Conservation (phyloP, 2,888 invertebrate genomes). For the Megastigmus dorsalis region DNA sequence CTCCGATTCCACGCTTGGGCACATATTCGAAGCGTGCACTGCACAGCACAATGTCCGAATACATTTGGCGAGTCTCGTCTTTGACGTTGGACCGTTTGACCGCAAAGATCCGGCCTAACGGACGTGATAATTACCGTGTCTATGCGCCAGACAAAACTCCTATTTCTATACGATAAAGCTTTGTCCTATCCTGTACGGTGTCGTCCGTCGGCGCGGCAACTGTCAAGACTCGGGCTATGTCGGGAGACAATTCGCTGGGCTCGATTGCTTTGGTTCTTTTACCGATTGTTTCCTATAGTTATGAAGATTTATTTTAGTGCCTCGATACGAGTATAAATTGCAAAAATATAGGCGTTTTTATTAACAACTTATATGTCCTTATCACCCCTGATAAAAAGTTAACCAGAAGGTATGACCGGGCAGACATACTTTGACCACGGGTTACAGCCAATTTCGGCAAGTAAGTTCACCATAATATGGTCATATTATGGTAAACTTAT, state of each 20-base stretch:
- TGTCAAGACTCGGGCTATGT: neutral
- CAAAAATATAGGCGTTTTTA: no score
- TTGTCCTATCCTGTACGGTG: neutral
- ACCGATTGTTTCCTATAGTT: no score
- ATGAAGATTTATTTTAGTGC: no score
- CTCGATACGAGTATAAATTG: no score
- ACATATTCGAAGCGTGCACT: conserved; percentile 19
- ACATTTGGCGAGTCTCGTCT: conserved; percentile 40
- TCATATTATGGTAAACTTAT: no score
- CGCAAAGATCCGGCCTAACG: conserved; percentile 64
- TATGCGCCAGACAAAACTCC: conserved; percentile 63
- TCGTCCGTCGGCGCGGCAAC: conserved; percentile 1
- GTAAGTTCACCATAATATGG: no score
- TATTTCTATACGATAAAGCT: conserved; percentile 25
- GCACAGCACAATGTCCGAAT: no score
- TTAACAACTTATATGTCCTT: no score
- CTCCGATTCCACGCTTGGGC: neutral
- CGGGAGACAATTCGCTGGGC: neutral
- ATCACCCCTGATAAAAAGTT: no score
- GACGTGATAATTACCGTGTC: conserved; percentile 68
- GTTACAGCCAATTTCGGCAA: no score
- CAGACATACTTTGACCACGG: no score
- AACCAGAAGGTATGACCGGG: no score
- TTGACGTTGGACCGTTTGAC: conserved; percentile 52
- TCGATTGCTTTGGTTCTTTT: neutral